Evolutionary conservation across 2,797 vertebrate genomes (phyloP).

Genomic region (Lacerta viridis): DNA sequence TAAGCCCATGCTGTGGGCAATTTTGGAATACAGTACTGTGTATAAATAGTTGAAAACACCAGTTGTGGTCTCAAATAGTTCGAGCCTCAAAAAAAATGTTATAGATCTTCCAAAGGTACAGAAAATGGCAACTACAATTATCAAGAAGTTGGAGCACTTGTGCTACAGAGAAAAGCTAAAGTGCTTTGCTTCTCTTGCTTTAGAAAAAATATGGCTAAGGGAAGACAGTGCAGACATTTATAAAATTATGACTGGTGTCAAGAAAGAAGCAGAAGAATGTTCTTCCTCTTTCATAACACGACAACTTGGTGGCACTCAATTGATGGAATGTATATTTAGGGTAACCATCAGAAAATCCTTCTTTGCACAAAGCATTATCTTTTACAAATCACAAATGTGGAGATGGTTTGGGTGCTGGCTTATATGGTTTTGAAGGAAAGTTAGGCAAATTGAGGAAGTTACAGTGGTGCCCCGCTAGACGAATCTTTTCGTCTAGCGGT

Average conservation of each 20-base stretch:
- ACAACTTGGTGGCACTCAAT: background rate
- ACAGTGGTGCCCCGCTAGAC: too few species aligned
- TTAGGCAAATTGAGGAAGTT: background rate
- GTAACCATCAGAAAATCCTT: background rate
- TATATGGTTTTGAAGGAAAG: constrained; percentile 5
- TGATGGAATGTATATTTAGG: background rate
- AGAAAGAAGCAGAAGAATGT: background rate
- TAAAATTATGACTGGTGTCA: background rate
- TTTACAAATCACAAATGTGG: background rate
- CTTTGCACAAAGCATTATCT: background rate
- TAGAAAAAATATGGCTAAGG: background rate
- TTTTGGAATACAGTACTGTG: background rate
- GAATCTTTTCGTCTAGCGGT: too few species aligned
- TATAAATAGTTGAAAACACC: background rate
- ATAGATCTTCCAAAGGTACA: background rate
- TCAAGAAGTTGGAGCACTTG: background rate
- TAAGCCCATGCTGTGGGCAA: background rate
- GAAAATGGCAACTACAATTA: background rate
- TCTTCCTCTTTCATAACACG: background rate
- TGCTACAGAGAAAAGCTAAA: background rate
- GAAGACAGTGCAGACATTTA: background rate
- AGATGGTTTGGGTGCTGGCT: background rate
- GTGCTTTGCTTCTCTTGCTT: background rate
- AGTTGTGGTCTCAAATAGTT: too few species aligned
- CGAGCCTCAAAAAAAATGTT: background rate